phyloP scores from a whole-genome alignment of 2,113 vertebrate species.

The Pardalotus punctatus region DNA sequence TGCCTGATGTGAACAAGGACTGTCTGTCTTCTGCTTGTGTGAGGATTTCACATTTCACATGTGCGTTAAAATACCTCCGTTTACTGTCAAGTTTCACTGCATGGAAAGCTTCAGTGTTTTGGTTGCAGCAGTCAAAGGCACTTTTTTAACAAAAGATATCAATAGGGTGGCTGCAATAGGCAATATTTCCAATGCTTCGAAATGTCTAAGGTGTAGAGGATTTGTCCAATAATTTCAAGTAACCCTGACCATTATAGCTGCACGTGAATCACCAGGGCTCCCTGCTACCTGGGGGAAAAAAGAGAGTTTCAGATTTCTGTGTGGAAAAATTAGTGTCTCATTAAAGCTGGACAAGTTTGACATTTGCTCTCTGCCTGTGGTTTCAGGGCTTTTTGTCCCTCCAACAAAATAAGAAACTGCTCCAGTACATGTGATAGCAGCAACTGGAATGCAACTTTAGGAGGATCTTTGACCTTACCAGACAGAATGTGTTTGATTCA shows the following conservation, averaged over 20 bases:
- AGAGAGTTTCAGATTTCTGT: neutral
- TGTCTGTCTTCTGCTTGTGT: neutral
- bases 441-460: conserved; percentile 35
- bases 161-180: neutral
- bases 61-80: neutral
- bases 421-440: neutral
- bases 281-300: neutral
- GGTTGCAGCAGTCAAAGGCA: neutral
- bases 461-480: conserved; percentile 50
- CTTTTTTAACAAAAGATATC: neutral
- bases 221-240: neutral
- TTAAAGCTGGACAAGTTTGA: conserved; percentile 40
- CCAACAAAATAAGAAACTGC: conserved; percentile 2
- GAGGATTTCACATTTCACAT: neutral
- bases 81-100: neutral
- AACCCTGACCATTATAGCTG: neutral
- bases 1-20: neutral
- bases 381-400: conserved; percentile 38
- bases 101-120: neutral
- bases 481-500: conserved; percentile 28
- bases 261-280: neutral
- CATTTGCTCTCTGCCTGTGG: conserved; percentile 55
- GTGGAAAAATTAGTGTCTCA: conserved; percentile 43
- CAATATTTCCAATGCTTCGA: neutral
- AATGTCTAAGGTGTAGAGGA: neutral